Base-by-base conservation (phyloP, 2,113 vertebrate species). In the Tamias sibiricus region DNA sequence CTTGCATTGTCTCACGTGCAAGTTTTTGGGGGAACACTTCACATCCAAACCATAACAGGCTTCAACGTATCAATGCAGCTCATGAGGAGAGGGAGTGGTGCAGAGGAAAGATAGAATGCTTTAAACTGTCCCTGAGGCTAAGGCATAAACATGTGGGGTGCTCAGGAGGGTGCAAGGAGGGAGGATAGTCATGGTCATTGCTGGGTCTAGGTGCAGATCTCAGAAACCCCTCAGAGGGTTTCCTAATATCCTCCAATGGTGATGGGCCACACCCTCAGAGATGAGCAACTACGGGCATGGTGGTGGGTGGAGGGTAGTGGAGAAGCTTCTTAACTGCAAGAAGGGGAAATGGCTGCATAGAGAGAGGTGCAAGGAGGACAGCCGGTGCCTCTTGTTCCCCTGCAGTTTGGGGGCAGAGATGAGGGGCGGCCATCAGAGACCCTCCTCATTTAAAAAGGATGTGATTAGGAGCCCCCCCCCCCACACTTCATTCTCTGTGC, bases 151-250 rank as follows among this genome's bases (percentile, higher is more conserved):
- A 4, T 32, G 9, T 37, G 2, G 12, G 71, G 47, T 11, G 1
- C 57, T 68, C 42, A 17, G 24, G 1, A 30, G 20, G 1, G 2
- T 26, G 26, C 26, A 19, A 64, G 35, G 42, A 69, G 0, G 19
- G 8, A 64, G 49, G 3, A 40, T 0, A 1, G 74, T 42, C 64
- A 16, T 0, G 4, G 62, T 71, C 69, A n/a, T 0, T 10, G 37
- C 5, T 0, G 4, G 54, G 2, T 3, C 13, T 62, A 64, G 44
- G 40, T 0, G 1, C 1, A 22, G 37, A 22, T 11, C 30, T 37
- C 37, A n/a, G 69, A 47, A 30, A 1, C 22, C 16, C 35, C 28
- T 3, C 0, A 4, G 54, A 1, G 7, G 62, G 72, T 0, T 69
- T 69, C 14, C 66, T 69, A n/a, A 69, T 35, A n/a, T 10, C 35